phyloP scores from a whole-genome alignment of 1,140 invertebrate genomes.

The Tribolium madens region DNA sequence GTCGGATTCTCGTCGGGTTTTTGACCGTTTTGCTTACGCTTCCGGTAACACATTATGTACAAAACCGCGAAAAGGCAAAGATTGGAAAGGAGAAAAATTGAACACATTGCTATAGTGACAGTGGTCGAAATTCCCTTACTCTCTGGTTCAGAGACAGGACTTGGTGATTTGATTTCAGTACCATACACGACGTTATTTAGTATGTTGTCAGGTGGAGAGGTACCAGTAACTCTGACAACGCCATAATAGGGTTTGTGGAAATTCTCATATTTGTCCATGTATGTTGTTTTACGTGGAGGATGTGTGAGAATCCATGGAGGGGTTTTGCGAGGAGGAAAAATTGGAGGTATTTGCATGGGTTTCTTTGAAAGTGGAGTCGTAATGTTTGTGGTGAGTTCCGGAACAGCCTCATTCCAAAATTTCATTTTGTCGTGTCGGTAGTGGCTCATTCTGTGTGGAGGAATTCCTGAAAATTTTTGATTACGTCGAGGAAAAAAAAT shows the following conservation, averaged over 20 bases:
- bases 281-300: background rate
- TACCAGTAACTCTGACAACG: conserved; percentile 1
- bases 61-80: conserved; percentile 80
- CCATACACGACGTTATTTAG: conserved; percentile 20
- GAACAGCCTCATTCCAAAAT: conserved; percentile 81
- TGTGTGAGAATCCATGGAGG: conserved; percentile 45
- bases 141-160: conserved; percentile 3
- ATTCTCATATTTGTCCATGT: conserved; percentile 39
- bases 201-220: conserved; percentile 30
- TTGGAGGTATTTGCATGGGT: background rate
- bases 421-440: conserved; percentile 76
- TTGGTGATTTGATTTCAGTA: background rate
- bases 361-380: conserved; percentile 58
- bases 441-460: conserved; percentile 72
- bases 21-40: conserved; percentile 68
- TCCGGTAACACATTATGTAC: conserved; percentile 76
- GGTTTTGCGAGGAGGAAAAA: conserved; percentile 22
- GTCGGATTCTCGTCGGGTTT: conserved; percentile 49
- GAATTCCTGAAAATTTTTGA: conserved; percentile 65
- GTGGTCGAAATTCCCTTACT: conserved; percentile 68
- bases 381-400: conserved; percentile 68
- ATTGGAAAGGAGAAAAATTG: conserved; percentile 86
- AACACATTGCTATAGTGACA: conserved; percentile 81
- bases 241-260: conserved; percentile 49
- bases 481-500: background rate